Evolutionary conservation across 1,140 invertebrate species (phyloP).

Genomic region (Cyrtorhinus lividipennis): DNA sequence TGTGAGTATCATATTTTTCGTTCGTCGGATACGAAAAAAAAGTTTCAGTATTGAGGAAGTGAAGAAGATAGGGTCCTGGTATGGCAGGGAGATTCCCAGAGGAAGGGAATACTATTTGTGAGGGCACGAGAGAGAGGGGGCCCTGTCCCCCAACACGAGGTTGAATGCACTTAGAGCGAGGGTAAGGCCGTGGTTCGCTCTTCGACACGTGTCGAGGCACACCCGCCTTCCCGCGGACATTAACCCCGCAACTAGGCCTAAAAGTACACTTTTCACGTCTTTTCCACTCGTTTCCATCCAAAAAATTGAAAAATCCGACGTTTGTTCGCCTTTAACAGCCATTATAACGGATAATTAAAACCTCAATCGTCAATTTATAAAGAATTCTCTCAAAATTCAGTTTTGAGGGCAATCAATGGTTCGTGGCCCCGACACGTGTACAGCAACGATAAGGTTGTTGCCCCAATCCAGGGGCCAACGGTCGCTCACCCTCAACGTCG

Average conservation of each 20-base stretch:
- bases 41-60: not conserved
- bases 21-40: not conserved
- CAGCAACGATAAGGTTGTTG: slow-evolving; percentile 9
- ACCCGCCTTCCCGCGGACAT: not conserved
- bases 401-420: slow-evolving; percentile 1
- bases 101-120: not conserved
- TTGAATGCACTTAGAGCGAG: not conserved
- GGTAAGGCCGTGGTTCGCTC: not conserved
- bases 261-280: not conserved
- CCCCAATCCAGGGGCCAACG: slow-evolving; percentile 5
- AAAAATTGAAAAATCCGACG: no score
- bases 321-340: no score
- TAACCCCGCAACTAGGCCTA: not conserved
- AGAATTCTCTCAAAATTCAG: not conserved
- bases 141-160: not conserved
- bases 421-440: slow-evolving; percentile 7
- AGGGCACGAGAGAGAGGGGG: not conserved
- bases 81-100: not conserved
- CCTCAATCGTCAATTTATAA: not conserved
- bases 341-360: no score
- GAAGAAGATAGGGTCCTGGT: not conserved
- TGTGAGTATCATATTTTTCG: no score
- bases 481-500: slow-evolving; percentile 7
- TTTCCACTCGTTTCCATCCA: not conserved
- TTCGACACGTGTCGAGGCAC: not conserved